phyloP scores from a whole-genome alignment of 2,113 vertebrate species.

The Mesocricetus auratus region DNA sequence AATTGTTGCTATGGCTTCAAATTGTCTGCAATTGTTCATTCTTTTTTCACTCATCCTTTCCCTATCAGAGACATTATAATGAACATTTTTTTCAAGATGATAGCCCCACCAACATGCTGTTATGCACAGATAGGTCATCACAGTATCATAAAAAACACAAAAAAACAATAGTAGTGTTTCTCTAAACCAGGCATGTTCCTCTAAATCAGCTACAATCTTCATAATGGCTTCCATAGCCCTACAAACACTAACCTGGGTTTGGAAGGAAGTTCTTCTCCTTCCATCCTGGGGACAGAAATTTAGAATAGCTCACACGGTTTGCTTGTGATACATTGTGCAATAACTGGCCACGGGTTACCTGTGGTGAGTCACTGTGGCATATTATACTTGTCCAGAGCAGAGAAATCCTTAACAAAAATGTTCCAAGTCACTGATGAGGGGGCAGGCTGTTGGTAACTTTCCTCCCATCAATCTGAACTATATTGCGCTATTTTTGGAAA shows the following conservation, averaged over 20 bases:
- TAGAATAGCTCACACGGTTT: neutral
- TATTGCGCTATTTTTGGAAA: constrained; percentile 72
- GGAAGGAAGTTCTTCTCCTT: neutral
- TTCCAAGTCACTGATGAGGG: constrained; percentile 60
- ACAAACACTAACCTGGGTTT: neutral
- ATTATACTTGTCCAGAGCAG: neutral
- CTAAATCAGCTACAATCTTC: neutral
- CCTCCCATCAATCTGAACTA: constrained; percentile 24
- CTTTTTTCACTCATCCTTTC: neutral
- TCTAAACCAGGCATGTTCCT: neutral
- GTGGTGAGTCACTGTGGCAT: constrained; percentile 50
- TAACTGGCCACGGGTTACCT: neutral
- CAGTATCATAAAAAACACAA: too few species aligned
- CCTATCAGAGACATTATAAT: neutral
- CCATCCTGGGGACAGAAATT: neutral
- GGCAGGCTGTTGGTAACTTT: constrained; percentile 52
- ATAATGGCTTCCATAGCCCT: neutral
- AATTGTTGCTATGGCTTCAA: neutral
- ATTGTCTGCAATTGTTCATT: neutral
- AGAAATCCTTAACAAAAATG: constrained; percentile 47
- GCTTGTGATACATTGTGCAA: neutral
- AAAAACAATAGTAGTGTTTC: too few species aligned
- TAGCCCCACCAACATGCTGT: neutral
- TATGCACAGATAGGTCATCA: too few species aligned
- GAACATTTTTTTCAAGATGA: neutral